Percentiles rank a stretch among this genome's conserved stretches.
These are phyloP conservation scores for Nezara viridula DNA, from an alignment of 2,888 invertebrate species.

Conservation along the genomic window DNA sequence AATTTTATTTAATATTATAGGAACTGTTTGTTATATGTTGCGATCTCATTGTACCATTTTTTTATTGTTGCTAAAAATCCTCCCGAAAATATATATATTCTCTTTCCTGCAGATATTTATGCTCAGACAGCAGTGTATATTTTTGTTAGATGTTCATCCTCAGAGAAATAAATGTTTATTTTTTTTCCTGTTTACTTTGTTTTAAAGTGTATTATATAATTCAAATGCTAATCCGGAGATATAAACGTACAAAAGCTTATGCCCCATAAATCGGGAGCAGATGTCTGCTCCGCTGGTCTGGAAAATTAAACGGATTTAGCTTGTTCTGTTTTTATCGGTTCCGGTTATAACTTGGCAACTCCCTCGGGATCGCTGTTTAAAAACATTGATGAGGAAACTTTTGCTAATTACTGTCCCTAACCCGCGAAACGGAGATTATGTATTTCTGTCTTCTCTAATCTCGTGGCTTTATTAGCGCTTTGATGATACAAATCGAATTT, in stretches of 20 bases:
- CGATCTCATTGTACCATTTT: no score
- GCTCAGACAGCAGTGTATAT: no score
- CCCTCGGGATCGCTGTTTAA: not conserved
- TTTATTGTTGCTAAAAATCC: no score
- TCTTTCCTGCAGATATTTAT: no score
- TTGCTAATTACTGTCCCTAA: not conserved
- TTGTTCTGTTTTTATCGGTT: not conserved
- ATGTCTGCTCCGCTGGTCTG: slow-evolving; percentile 18
- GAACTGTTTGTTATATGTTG: no score
- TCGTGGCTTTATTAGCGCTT: not conserved
- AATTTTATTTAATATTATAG: no score
- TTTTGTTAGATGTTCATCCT: no score
- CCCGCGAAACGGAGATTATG: not conserved
- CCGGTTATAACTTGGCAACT: not conserved
- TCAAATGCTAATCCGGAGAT: not conserved
- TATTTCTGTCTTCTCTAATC: not conserved
- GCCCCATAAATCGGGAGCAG: not conserved
- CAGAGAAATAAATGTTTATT: not conserved
- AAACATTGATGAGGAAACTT: slow-evolving; percentile 26
- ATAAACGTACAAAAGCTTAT: not conserved
- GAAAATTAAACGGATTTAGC: slow-evolving; percentile 43
- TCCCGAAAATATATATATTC: no score
- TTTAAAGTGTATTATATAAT: not conserved
- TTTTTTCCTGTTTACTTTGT: no score
- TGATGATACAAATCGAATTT: not conserved